A percentile compares a stretch with the other conserved stretches of the same genome.
Conservation (phyloP, 2,113 vertebrate genomes). For the Brachyhypopomus occidentalis region DNA sequence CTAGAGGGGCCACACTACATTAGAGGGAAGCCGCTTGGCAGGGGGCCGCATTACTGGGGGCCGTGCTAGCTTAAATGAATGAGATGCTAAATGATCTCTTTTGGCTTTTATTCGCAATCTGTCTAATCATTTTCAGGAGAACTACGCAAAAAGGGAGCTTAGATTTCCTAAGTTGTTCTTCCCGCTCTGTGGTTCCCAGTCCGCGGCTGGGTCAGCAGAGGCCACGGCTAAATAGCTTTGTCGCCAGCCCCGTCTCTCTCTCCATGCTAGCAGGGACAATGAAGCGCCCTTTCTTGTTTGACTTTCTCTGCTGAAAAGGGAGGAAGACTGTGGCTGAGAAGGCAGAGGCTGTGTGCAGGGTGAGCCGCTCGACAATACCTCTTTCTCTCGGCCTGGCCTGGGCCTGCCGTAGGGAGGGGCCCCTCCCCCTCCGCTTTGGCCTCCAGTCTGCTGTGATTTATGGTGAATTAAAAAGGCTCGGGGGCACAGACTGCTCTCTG, state of each 20-base stretch:
- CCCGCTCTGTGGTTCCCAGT: slow-evolving; percentile 38
- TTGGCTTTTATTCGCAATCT: neutral
- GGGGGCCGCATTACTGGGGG: no score
- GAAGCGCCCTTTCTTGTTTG: slow-evolving; percentile 7
- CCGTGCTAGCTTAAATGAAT: neutral
- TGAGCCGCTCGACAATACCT: slow-evolving; percentile 1
- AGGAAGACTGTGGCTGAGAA: neutral
- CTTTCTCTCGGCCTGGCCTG: slow-evolving; percentile 37
- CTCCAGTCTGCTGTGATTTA: slow-evolving; percentile 70
- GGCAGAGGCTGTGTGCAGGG: neutral
- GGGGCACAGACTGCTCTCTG: slow-evolving; percentile 64
- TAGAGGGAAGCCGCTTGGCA: no score
- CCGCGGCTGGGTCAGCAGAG: slow-evolving; percentile 57
- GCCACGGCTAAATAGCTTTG: slow-evolving; percentile 60
- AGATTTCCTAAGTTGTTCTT: slow-evolving; percentile 42
- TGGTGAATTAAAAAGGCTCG: slow-evolving; percentile 71
- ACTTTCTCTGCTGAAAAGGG: neutral
- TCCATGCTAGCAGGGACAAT: neutral
- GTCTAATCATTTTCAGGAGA: neutral
- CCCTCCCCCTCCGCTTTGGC: slow-evolving; percentile 36
- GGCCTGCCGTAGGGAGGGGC: slow-evolving; percentile 28
- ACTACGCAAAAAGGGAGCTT: neutral
- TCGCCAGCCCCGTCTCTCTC: slow-evolving; percentile 55
- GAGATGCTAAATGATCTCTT: neutral
- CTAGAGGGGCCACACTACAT: no score